phyloP scores from a whole-genome alignment of 1,140 invertebrate species.

The Hylyphantes graminicola region DNA sequence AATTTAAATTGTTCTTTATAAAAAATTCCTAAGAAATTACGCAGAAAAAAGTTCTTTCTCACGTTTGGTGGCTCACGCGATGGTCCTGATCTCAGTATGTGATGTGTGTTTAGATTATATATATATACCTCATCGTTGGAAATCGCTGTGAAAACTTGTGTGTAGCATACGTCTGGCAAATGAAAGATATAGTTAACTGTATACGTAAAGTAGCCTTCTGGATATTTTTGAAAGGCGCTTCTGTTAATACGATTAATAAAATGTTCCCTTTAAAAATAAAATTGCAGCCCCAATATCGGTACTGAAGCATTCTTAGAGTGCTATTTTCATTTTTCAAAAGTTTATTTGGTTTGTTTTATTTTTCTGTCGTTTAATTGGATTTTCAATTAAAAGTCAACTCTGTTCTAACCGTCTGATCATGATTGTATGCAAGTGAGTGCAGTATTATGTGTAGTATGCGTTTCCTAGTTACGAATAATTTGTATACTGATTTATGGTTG shows the following conservation, averaged over 20 bases:
- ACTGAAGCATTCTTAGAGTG: too few species aligned
- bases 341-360: too few species aligned
- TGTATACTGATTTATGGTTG: neutral
- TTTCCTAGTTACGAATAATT: neutral
- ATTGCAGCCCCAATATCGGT: too few species aligned
- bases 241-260: neutral
- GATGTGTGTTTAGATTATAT: slow-evolving; percentile 7
- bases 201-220: slow-evolving; percentile 30
- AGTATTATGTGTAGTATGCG: slow-evolving; percentile 17
- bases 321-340: too few species aligned
- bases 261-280: neutral
- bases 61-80: too few species aligned
- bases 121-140: slow-evolving; percentile 22
- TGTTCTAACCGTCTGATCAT: neutral
- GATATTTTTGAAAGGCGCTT: neutral
- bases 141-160: neutral
- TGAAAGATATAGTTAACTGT: slow-evolving; percentile 14
- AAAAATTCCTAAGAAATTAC: too few species aligned
- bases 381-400: neutral
- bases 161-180: neutral
- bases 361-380: neutral
- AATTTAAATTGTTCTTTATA: too few species aligned
- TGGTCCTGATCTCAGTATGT: neutral
- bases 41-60: too few species aligned
- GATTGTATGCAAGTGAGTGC: neutral